Conservation (phyloP, 2,797 vertebrate species). For the Argya squamiceps region DNA sequence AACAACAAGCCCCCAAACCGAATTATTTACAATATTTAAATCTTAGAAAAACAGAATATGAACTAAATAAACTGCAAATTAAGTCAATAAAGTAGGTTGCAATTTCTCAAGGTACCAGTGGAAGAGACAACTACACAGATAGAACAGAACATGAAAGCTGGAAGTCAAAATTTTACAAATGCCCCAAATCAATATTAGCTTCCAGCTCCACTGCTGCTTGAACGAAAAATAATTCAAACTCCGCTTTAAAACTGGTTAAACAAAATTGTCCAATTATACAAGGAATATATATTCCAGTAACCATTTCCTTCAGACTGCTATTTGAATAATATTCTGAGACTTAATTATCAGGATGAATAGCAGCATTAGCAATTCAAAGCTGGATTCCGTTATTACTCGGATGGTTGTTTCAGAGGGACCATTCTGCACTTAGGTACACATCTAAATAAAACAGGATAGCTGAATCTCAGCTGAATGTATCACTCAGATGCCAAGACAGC, state of each 20-base stretch:
- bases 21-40: neutral
- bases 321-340: neutral
- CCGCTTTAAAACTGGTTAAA: neutral
- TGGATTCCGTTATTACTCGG: neutral
- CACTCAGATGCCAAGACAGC: neutral
- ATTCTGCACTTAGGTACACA: neutral
- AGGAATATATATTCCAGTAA: neutral
- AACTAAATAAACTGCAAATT: neutral
- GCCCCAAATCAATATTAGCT: neutral
- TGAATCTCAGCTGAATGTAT: neutral
- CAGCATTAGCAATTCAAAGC: slow-evolving; percentile 6
- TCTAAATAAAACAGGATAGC: neutral
- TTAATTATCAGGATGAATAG: neutral
- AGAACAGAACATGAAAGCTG: neutral
- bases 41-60: neutral
- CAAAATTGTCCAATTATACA: neutral
- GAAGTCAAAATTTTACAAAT: neutral
- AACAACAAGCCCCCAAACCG: neutral
- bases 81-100: neutral
- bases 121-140: neutral
- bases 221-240: neutral
- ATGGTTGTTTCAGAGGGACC: neutral
- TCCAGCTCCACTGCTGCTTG: neutral
- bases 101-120: neutral
- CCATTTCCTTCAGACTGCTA: neutral